phyloP scores from a whole-genome alignment of 2,797 vertebrate species.

The Sebastes hopkinsi region DNA sequence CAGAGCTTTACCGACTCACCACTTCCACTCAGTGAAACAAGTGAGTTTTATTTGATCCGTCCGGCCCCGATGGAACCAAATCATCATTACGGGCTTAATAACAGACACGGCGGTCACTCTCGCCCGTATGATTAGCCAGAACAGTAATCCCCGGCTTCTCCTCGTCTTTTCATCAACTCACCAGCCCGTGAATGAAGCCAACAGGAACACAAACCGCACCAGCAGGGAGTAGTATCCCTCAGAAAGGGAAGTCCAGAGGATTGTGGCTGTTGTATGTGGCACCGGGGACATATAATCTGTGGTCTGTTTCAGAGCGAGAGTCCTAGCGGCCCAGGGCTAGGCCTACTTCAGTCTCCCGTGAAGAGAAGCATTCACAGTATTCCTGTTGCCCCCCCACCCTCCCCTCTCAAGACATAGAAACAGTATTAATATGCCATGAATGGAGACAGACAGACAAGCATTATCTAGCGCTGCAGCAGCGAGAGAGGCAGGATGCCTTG shows the following conservation, averaged over 20 bases:
- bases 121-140: conserved; percentile 57
- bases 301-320: conserved; percentile 73
- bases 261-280: conserved; percentile 80
- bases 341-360: conserved; percentile 66
- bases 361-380: conserved; percentile 82
- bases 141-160: conserved; percentile 58
- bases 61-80: conserved; percentile 48
- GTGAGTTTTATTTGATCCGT: conserved; percentile 52
- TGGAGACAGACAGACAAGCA: conserved; percentile 77
- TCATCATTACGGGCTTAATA: conserved; percentile 70
- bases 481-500: conserved; percentile 58
- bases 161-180: conserved; percentile 70
- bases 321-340: conserved; percentile 61
- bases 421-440: conserved; percentile 84
- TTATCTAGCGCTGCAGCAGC: conserved; percentile 68
- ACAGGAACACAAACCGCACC: conserved; percentile 70
- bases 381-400: conserved; percentile 44
- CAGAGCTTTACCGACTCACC: conserved; percentile 58
- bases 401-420: conserved; percentile 69
- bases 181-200: conserved; percentile 71
- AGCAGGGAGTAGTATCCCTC: conserved; percentile 70
- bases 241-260: conserved; percentile 80
- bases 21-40: conserved; percentile 57
- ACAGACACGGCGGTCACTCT: conserved; percentile 63
- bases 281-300: conserved; percentile 78